phyloP scores from a whole-genome alignment of 2,113 vertebrate species.

The Lethenteron reissneri region DNA sequence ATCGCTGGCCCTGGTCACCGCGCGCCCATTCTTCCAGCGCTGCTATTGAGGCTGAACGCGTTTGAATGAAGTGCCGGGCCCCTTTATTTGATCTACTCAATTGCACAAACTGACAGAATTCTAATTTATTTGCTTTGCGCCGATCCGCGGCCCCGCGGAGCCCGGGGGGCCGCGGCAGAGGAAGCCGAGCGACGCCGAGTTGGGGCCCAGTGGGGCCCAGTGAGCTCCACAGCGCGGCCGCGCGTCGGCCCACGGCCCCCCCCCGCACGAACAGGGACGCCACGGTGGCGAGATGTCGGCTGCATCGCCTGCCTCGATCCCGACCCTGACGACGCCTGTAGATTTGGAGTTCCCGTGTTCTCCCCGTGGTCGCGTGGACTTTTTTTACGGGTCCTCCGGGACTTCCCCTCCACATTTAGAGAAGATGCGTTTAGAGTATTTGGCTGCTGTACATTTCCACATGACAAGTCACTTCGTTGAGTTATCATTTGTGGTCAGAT shows the following conservation, averaged over 20 bases:
- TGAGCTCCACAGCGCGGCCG: not conserved
- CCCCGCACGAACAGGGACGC: not conserved
- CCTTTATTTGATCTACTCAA: slow-evolving; percentile 7
- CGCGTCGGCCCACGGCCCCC: not conserved
- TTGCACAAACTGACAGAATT: slow-evolving; percentile 6
- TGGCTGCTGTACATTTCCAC: too few relatives aligned
- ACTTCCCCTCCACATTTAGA: too few relatives aligned
- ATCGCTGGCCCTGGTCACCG: slow-evolving; percentile 5
- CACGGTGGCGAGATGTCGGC: not conserved
- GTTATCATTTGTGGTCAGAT: too few relatives aligned
- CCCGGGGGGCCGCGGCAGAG: too few relatives aligned
- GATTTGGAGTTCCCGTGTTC: too few relatives aligned
- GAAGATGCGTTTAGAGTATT: too few relatives aligned
- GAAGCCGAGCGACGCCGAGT: not conserved
- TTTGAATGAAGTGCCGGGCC: slow-evolving; percentile 6
- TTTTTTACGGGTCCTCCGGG: too few relatives aligned
- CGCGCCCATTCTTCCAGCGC: not conserved
- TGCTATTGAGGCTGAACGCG: slow-evolving; percentile 5
- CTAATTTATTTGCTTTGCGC: slow-evolving; percentile 5
- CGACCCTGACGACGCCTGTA: too few relatives aligned
- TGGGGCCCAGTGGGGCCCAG: not conserved
- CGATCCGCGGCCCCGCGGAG: too few relatives aligned
- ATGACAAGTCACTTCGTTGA: too few relatives aligned
- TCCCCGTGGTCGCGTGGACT: too few relatives aligned
- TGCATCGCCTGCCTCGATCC: not conserved